Evolutionary conservation across 2,888 invertebrate genomes (phyloP).

Genomic region (Tenodera sinensis): DNA sequence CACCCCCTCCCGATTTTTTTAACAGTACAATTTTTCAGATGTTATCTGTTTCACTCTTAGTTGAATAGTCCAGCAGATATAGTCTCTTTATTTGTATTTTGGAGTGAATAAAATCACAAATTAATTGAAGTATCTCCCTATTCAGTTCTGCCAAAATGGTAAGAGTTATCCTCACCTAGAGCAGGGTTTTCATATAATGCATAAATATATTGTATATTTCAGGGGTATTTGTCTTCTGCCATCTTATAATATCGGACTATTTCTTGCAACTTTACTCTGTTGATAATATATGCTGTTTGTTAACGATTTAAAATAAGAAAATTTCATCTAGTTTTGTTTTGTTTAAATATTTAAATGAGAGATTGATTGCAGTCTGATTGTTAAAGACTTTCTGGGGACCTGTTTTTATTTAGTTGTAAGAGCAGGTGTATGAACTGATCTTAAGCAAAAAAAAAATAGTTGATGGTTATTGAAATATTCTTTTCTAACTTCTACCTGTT

Average conservation of each 20-base stretch:
- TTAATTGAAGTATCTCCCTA: not conserved
- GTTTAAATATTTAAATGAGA: constrained; percentile 10
- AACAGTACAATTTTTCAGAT: not conserved
- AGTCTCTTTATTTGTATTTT: not conserved
- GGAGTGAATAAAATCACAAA: not conserved
- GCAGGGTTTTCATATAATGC: not conserved
- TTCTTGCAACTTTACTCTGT: not conserved
- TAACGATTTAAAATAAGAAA: constrained; percentile 5
- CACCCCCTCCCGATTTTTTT: not conserved
- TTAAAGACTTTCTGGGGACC: constrained; percentile 4
- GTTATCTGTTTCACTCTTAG: not conserved
- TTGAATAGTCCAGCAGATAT: not conserved
- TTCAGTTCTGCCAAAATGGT: not conserved
- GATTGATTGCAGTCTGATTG: not conserved
- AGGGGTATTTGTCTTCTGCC: not conserved
- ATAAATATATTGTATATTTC: not conserved
- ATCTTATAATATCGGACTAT: not conserved
- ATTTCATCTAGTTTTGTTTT: constrained; percentile 6
- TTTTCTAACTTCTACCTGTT: not conserved
- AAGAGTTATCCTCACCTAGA: not conserved
- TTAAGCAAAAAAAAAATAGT: not conserved
- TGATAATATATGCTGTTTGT: constrained; percentile 11
- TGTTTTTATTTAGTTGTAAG: not conserved
- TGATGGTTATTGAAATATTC: not conserved
- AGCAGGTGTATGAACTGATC: not conserved